phyloP scores from a whole-genome alignment of 2,797 vertebrate genomes.

The Platalea minor region DNA sequence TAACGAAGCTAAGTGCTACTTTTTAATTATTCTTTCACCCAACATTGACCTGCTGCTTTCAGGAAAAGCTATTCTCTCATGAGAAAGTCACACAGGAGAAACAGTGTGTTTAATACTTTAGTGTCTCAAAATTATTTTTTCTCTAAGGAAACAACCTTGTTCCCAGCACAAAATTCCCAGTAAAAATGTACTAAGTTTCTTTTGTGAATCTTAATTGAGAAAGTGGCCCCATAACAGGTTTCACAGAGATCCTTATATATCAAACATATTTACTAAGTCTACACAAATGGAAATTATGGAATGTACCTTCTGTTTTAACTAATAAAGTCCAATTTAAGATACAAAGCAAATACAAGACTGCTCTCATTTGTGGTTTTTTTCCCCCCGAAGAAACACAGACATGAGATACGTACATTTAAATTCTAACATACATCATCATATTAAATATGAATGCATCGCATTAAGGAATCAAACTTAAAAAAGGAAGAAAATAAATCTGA shows the following conservation, averaged over 20 bases:
- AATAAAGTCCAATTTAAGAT: not conserved
- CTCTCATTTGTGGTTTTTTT: not conserved
- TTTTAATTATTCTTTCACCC: not conserved
- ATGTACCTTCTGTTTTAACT: not conserved
- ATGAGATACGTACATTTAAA: not conserved
- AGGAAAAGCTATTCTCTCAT: not conserved
- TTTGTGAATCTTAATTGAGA: not conserved
- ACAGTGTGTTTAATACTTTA: not conserved
- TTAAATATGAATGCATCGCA: not conserved
- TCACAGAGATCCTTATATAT: not conserved
- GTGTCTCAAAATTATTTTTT: not conserved
- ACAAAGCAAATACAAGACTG: not conserved
- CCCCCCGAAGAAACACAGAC: not conserved
- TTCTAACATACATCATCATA: not conserved
- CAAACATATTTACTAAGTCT: not conserved
- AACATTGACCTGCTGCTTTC: not conserved
- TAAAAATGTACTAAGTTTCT: not conserved
- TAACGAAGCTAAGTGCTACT: not conserved
- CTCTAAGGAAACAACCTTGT: not conserved
- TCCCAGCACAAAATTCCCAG: not conserved
- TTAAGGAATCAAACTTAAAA: not conserved
- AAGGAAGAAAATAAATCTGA: not conserved
- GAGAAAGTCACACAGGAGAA: not conserved
- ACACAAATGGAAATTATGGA: not conserved
- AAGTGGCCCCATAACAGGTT: not conserved